Evolutionary conservation across 2,113 vertebrate species (phyloP).

Genomic region (Martes martes): DNA sequence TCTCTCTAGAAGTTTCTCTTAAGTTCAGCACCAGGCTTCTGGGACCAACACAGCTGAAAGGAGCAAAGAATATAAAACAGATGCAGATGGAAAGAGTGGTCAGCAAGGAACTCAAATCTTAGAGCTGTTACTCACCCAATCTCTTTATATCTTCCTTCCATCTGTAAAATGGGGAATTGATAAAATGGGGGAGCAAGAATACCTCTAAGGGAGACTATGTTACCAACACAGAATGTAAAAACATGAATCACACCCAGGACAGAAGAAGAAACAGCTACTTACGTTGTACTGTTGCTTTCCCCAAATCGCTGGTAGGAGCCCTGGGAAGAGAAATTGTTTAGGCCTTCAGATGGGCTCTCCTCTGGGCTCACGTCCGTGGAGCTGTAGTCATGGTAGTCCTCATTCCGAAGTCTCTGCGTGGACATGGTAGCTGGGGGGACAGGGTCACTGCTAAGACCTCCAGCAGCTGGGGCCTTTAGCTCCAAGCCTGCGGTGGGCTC

Average conservation of each 20-base stretch:
- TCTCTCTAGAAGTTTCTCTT: neutral
- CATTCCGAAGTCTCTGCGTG: slow-evolving; percentile 81
- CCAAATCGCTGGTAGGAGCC: slow-evolving; percentile 84
- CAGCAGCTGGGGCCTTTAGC: slow-evolving; percentile 9
- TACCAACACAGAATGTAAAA: neutral
- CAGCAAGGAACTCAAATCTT: neutral
- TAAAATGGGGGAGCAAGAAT: neutral
- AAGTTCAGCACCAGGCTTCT: neutral
- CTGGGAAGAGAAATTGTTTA: slow-evolving; percentile 50
- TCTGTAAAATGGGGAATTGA: neutral
- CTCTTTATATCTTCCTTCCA: neutral
- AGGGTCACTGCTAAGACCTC: slow-evolving; percentile 26
- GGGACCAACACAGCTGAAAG: neutral
- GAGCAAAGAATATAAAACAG: neutral
- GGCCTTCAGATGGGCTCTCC: slow-evolving; percentile 69
- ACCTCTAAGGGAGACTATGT: neutral
- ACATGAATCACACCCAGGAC: neutral
- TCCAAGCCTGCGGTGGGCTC: slow-evolving; percentile 41
- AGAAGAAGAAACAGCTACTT: slow-evolving; percentile 60
- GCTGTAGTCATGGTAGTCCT: slow-evolving; percentile 86
- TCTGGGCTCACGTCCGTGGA: slow-evolving; percentile 82
- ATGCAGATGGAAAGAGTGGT: no score
- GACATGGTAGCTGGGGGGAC: slow-evolving; percentile 83
- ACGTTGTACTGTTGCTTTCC: slow-evolving; percentile 82
- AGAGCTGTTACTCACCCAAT: neutral